phyloP scores from a whole-genome alignment of 2,797 vertebrate genomes.

The Esox masquinongy region DNA sequence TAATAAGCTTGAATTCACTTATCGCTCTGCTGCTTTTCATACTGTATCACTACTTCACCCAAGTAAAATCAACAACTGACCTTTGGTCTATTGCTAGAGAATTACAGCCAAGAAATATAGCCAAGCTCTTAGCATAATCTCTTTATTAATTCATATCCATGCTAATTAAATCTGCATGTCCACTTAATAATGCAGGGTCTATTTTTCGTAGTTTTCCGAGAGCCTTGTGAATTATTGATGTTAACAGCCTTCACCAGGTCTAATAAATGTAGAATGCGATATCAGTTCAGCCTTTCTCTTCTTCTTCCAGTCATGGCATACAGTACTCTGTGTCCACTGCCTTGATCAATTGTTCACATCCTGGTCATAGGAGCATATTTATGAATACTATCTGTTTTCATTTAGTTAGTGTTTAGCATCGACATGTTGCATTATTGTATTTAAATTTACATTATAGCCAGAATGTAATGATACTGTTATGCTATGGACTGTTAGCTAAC shows the following conservation, averaged over 20 bases:
- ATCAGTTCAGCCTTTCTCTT: slow-evolving; percentile 40
- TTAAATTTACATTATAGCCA: slow-evolving; percentile 27
- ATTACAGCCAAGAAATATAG: slow-evolving; percentile 41
- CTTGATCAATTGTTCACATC: background rate
- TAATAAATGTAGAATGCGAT: slow-evolving; percentile 55
- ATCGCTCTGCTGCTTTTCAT: slow-evolving; percentile 7
- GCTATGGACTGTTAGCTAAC: slow-evolving; percentile 4
- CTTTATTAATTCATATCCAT: slow-evolving; percentile 68
- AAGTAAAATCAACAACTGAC: slow-evolving; percentile 31
- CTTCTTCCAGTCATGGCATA: slow-evolving; percentile 2
- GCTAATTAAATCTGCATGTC: slow-evolving; percentile 67
- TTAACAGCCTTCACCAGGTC: slow-evolving; percentile 47
- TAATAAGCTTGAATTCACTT: slow-evolving; percentile 47
- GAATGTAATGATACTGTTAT: slow-evolving; percentile 26
- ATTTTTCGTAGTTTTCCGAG: slow-evolving; percentile 61
- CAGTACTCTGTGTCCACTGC: background rate
- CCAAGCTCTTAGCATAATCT: slow-evolving; percentile 64
- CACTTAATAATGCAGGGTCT: slow-evolving; percentile 67
- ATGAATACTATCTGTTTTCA: slow-evolving; percentile 14
- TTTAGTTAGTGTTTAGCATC: background rate
- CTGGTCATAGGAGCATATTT: background rate
- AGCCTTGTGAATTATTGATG: slow-evolving; percentile 69
- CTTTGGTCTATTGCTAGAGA: slow-evolving; percentile 33
- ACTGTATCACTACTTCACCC: slow-evolving; percentile 7
- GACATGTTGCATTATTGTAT: slow-evolving; percentile 16